Evolutionary conservation across 2,888 invertebrate genomes (phyloP), one percentile per base, ranked within the genome.

Genomic region (Macaria notata): DNA sequence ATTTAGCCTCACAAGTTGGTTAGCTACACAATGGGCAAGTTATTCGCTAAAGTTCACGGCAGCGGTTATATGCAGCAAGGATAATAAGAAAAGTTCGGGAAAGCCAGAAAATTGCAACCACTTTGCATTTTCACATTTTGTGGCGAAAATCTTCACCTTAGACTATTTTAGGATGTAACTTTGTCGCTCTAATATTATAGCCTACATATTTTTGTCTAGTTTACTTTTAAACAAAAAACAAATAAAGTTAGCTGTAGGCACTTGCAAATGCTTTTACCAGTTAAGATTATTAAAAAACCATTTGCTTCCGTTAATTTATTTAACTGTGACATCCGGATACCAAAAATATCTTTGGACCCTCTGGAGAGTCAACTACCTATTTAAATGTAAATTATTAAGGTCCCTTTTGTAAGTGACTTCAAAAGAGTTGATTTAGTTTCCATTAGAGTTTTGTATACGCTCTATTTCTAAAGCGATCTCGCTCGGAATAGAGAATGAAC

Each of bases 381-480:
- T 72, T 72, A 64, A 70, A 72, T 72, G 64, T 65, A 66, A 67
- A 70, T 68, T 71, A 66, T 39, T 38, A 50, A 63, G 56, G 59
- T 56, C 56, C 51, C 53, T 66, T 62, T 68, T 60, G 61, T 63
- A 62, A 49, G 56, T 62, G 63, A 49, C 46, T 54, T 61, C 61
- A 59, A 62, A 66, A 61, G 61, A 59, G 56, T 52, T 36, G 51
- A 59, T 59, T 55, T 62, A 65, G 65, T 68, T 54, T 31, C 31
- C 31, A 33, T 45, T 49, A n/a, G 53, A 59, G 50, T 58, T 62
- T 62, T 65, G 55, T 62, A 60, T 65, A 42, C 54, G 58, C 46
- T 44, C 54, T 61, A 60, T 56, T 63, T 64, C 64, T 68, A 65
- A 68, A 55, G 60, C 56, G 46, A n/a, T 7, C 33, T 36, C 5